Conservation (phyloP, 2,797 vertebrate species). For the Synaphobranchus kaupii region DNA sequence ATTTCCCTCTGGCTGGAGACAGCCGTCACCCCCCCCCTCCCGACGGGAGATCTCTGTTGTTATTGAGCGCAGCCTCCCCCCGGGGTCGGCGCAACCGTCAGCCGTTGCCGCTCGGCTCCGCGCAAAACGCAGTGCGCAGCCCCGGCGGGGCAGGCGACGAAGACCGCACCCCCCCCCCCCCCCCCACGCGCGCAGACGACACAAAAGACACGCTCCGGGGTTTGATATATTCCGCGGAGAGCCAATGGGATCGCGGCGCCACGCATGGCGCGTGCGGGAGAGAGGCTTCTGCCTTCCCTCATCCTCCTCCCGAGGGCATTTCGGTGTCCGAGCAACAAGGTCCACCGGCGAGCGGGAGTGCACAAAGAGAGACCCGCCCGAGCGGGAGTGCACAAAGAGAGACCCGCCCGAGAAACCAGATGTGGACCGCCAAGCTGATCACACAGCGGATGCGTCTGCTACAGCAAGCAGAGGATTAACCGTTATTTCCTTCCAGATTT, state of each 20-base stretch:
- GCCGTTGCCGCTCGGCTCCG: constrained; percentile 26
- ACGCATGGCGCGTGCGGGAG: background rate
- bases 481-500: constrained; percentile 15
- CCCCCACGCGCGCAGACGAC: background rate
- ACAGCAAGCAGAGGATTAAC: constrained; percentile 2
- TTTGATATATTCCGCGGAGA: background rate
- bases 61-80: constrained; percentile 23
- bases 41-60: constrained; percentile 24
- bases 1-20: constrained; percentile 34
- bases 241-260: background rate
- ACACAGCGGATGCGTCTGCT: background rate
- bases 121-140: constrained; percentile 27
- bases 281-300: constrained; percentile 3
- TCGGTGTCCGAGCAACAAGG: background rate
- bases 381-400: background rate
- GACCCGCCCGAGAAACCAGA: background rate
- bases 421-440: background rate
- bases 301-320: background rate
- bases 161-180: background rate
- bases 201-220: background rate
- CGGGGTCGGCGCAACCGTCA: constrained; percentile 29
- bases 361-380: background rate
- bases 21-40: constrained; percentile 23
- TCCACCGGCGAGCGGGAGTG: background rate
- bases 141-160: background rate